Evolutionary conservation across 2,113 vertebrate species (phyloP), one percentile per base, ranked within the genome.

Genomic region (Oncorhynchus nerka): DNA sequence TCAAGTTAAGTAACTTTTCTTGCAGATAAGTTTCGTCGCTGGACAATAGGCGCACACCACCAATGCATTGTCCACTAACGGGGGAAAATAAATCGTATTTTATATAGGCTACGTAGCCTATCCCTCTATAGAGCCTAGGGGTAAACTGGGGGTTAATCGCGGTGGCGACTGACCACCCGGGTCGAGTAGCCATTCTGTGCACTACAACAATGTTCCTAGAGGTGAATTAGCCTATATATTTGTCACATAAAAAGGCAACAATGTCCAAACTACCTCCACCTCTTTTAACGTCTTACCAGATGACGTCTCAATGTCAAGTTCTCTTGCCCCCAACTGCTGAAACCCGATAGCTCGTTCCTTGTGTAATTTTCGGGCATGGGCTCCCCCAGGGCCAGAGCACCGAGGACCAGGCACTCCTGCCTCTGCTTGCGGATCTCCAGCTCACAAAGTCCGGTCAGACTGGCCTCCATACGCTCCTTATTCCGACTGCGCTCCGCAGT

Each of bases 341-440:
- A 90, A 61, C 84, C 86, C 39, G 79, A 76, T 81, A 89, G 80
- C 62, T 88, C 88, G 65, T 81, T 87, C 74, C 83, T 84, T 73
- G 80, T 71, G 69, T 75, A n/a, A 77, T 82, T 83, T 70, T 75
- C 85, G 68, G 76, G 55, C 81, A 73, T 72, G 1, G 61, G 85
- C 68, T 92, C 87, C 28, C 85, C 91, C 24, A 93, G 83, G 30
- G 88, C 86, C 87, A 94, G 85, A 19, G 93, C 93, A 11, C 89
- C 87, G 65, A 93, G 87, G 30, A 94, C 93, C 79, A 94, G 90
- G 3, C 89, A 90, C 78, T 93, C 92, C 86, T 94, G 94, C 75
- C 91, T 84, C 85, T 93, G 92, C 75, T 89, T 92, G 78, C 93
- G 88, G 68, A 92, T 84, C 79, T 94, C 92, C 82, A 94, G 88